Evolutionary conservation across 1,140 invertebrate genomes (phyloP).

Genomic region (Ruditapes philippinarum): DNA sequence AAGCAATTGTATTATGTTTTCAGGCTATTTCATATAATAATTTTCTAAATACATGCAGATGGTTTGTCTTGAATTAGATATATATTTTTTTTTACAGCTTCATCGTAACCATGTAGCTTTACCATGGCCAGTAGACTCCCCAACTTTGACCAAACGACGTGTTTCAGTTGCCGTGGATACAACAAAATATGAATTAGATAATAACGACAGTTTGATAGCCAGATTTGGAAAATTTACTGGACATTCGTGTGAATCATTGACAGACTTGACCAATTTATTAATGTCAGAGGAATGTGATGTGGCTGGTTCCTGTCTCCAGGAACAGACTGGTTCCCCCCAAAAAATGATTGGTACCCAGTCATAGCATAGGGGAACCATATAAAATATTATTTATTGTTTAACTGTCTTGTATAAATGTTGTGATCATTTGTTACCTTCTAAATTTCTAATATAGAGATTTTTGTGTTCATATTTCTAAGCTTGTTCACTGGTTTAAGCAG

Average conservation of each 20-base stretch:
- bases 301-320: background rate
- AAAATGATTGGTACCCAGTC: too few species aligned
- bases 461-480: too few species aligned
- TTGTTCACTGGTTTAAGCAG: too few species aligned
- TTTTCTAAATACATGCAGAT: too few species aligned
- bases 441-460: too few species aligned
- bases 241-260: background rate
- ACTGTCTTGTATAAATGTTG: too few species aligned
- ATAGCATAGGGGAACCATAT: too few species aligned
- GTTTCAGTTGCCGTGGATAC: constrained; percentile 29
- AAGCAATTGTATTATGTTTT: too few species aligned
- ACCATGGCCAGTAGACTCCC: constrained; percentile 9
- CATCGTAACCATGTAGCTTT: constrained; percentile 42
- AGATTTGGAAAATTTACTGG: background rate
- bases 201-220: background rate
- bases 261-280: background rate
- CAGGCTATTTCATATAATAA: too few species aligned
- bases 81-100: constrained; percentile 15
- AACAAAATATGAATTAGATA: background rate
- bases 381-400: too few species aligned
- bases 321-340: background rate
- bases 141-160: background rate
- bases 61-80: too few species aligned
- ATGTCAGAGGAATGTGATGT: background rate
- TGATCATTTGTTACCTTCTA: too few species aligned